Evolutionary conservation across 2,113 vertebrate species (phyloP).

Genomic region (Dendropsophus ebraccatus): DNA sequence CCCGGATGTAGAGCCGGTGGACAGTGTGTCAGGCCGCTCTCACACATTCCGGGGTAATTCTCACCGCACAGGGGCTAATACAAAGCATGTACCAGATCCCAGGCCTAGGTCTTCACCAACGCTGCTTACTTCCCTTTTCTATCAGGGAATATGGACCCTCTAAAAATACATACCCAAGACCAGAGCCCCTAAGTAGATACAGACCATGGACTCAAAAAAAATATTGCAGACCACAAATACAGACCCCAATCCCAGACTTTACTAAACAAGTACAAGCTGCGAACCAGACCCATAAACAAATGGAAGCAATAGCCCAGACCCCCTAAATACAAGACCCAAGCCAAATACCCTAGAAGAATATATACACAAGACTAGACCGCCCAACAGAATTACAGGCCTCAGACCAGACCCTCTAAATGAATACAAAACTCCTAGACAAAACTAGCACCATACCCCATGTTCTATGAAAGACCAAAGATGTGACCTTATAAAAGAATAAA

Average conservation of each 20-base stretch:
- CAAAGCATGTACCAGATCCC: neutral
- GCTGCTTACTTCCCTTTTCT: neutral
- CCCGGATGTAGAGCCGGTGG: conserved; percentile 16
- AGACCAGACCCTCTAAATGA: neutral
- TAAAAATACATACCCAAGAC: neutral
- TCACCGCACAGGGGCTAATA: neutral
- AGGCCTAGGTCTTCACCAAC: neutral
- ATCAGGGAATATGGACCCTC: neutral
- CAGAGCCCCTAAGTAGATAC: neutral
- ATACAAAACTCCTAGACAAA: too few relatives aligned
- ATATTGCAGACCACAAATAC: too few relatives aligned
- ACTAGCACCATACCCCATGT: too few relatives aligned
- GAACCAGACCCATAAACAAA: neutral
- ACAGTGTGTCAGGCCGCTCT: conserved; percentile 7
- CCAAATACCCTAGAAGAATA: neutral
- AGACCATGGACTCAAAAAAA: neutral
- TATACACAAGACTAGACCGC: neutral
- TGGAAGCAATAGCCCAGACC: neutral
- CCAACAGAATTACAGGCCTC: too few relatives aligned
- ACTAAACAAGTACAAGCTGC: too few relatives aligned
- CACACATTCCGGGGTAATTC: neutral
- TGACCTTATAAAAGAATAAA: neutral
- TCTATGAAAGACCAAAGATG: too few relatives aligned
- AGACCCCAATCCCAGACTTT: too few relatives aligned
- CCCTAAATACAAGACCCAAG: too few relatives aligned